Base-by-base conservation (phyloP, 1,140 invertebrate genomes). In the Sinella curviseta region DNA sequence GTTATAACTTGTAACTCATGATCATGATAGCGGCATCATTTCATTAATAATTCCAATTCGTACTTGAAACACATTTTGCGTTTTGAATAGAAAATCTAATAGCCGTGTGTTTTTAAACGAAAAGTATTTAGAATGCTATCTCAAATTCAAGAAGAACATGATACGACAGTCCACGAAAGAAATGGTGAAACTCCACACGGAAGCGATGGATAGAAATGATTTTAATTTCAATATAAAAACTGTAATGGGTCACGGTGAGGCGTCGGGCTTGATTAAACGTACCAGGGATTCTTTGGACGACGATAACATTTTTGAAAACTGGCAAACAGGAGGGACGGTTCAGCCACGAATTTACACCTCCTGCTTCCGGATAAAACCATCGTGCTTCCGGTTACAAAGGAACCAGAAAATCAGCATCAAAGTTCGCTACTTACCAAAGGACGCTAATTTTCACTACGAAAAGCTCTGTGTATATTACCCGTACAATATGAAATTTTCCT, bases 381-480 rank as follows among this genome's bases (percentile, higher is more conserved):
- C 39, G 0, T 80, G 82, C 34, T 83, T 83, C 65, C 34, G 48
- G 17, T 65, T 83, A 12, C 55, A 77, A n/a, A 39, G 54, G 34
- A 78, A 79, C 54, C 80, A 81, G 36, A 55, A 74, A 31, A 78
- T 80, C 36, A 30, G 17, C 3, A 76, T 83, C 35, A 77, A 81
- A 65, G 74, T 78, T 67, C 20, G 35, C 0, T 83, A 57, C 33
- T 20, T 33, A 30, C 82, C 82, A 1, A 81, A 54, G 28, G 65
- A 65, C 0, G n/a, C 65, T 0, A 70, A 55, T 17, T 79, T 80
- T 76, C 74, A 78, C 33, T 57, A 78, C 39, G 74, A 78, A 74
- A 81, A 81, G 70, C 30, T 83, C 16, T 80, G 76, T 24, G 20
- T n/a, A n/a, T n/a, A n/a, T n/a, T n/a, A n/a, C n/a, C n/a, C n/a